phyloP scores from a whole-genome alignment of 2,888 invertebrate species.

The Latrodectus elegans region DNA sequence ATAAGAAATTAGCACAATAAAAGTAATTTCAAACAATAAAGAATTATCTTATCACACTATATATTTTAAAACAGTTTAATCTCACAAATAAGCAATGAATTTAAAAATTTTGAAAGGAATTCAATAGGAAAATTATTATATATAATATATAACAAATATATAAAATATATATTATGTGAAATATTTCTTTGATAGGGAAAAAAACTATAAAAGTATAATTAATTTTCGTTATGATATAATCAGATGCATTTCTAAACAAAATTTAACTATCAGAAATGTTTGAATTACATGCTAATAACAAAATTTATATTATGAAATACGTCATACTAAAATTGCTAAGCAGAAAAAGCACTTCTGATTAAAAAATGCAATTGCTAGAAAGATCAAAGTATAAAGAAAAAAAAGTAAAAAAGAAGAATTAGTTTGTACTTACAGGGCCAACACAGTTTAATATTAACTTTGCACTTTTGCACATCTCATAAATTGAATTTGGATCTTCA shows the following conservation, averaged over 20 bases:
- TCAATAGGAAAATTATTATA: neutral
- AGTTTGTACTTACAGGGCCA: conserved; percentile 81
- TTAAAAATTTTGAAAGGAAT: neutral
- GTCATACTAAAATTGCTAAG: neutral
- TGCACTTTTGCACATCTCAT: conserved; percentile 86
- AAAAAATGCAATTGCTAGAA: no score
- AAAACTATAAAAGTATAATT: neutral
- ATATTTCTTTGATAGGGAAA: neutral
- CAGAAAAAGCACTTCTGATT: neutral
- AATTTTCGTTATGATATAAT: neutral
- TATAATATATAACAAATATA: neutral
- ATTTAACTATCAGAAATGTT: no score
- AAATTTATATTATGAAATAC: no score
- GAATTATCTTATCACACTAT: neutral
- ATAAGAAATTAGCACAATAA: no score
- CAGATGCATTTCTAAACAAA: neutral
- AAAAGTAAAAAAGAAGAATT: neutral
- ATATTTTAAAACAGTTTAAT: neutral
- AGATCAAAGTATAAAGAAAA: no score
- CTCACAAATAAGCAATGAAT: neutral
- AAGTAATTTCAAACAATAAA: no score
- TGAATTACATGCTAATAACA: no score
- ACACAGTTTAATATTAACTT: conserved; percentile 92
- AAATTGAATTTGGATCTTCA: conserved; percentile 82
- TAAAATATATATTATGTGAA: neutral